Conservation (phyloP, 2,797 vertebrate species). For the Agapornis canus region DNA sequence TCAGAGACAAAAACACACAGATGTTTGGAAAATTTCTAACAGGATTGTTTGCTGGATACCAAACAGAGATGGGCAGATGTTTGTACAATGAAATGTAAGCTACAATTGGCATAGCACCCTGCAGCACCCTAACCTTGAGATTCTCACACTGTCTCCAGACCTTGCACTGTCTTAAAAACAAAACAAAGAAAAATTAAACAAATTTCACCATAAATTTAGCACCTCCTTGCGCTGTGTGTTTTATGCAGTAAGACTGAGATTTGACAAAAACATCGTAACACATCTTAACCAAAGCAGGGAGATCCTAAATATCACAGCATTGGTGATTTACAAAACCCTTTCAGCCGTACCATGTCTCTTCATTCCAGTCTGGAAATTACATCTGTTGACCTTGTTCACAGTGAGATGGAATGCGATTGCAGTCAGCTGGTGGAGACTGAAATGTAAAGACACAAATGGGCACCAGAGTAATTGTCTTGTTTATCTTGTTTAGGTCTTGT, state of each 20-base stretch:
- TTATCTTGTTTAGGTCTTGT: constrained; percentile 43
- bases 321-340: not conserved
- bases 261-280: not conserved
- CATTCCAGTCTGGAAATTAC: not conserved
- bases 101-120: not conserved
- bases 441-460: constrained; percentile 1
- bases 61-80: constrained; percentile 41
- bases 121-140: not conserved
- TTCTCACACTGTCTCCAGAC: not conserved
- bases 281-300: not conserved
- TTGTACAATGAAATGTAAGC: not conserved
- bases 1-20: not conserved
- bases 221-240: not conserved
- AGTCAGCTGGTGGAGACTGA: constrained; percentile 15
- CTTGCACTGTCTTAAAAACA: not conserved
- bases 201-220: not conserved
- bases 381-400: not conserved
- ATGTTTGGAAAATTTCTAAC: not conserved
- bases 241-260: not conserved
- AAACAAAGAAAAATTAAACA: not conserved
- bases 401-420: not conserved
- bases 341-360: not conserved
- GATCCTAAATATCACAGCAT: not conserved
- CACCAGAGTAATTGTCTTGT: not conserved
- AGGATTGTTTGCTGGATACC: constrained; percentile 68